Evolutionary conservation across 2,888 invertebrate genomes (phyloP), one percentile per base, ranked within the genome.

Genomic region (Aphodius sticticus): DNA sequence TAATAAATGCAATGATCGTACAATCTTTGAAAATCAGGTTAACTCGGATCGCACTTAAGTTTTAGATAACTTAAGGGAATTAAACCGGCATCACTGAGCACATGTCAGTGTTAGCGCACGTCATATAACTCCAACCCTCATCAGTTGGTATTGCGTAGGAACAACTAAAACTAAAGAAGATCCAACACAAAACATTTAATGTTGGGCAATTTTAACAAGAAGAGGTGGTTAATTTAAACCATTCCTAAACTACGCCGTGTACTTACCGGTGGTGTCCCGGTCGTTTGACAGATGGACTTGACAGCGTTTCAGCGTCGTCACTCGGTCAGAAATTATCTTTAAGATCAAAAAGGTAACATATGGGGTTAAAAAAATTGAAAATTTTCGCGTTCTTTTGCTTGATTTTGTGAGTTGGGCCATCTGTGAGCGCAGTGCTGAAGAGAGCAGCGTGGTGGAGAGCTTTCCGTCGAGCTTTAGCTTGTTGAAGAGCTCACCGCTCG

Each of bases 401-500:
- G 3, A 12, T 53, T 53, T 53, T 53, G 53, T 53, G 53, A 9
- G 12, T 53, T 12, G 53, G 7, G 53, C 53, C 53, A 53, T 53
- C 53, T 53, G 53, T 53, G 6, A 53, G 71, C 16, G 35, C 71
- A 71, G 16, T 71, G 35, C 35, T 71, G 70, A 6, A 70, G 16
- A 70, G n/a, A 70, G 6, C 70, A 70, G n/a, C 16, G 12, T 70
- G 26, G 26, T 26, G 35, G 15, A 74, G 74, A 74, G 35, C 35
- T 74, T 35, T 78, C 16, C 79, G 69, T 70, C 78, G 81, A 81
- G 79, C 81, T 78, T 79, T 77, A 77, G 77, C 53, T 53, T 77
- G 69, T 75, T 70, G 70, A 81, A 81, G 85, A 84, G 83, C 85
- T 82, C 80, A 82, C 83, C 84, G 85, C 83, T 85, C 84, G 84